Base-by-base conservation (phyloP, 2,888 invertebrate genomes). In the Cyrtodaria siliqua region DNA sequence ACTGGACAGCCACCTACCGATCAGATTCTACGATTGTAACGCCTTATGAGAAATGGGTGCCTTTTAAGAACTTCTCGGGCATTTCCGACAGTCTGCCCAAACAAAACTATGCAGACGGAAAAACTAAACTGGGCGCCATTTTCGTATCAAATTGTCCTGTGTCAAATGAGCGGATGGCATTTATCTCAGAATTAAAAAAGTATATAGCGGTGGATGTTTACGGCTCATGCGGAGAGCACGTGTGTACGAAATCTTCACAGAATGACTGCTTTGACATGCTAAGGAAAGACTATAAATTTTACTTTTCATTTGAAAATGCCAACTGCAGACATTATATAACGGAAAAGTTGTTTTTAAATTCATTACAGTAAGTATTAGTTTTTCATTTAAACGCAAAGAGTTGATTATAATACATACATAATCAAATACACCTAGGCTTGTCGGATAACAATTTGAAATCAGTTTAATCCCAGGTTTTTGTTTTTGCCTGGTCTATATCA, bases 81-180 rank as follows among this genome's bases (percentile, higher is more conserved):
- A 18, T 94, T 94, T 59, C 60, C 12, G 33, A 50, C 18, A 38
- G 47, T 16, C 63, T 47, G 29, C 61, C 63, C 9, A 56, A 33
- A 4, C 4, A 44, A 20, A 89, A 92, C 76, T 92, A 86, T 80
- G 90, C 91, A 2, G 96, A 96, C 0, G 97, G 97, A 91, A 98
- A 98, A 93, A 98, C 97, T 52, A 97, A 96, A 93, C 96, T 95
- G 96, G 93, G 98, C 4, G 98, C 98, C 64, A 98, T 98, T 98
- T 98, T 99, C 93, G 98, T 98, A 66, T 98, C 98, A 42, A 99
- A 99, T 93, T 99, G 99, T 92, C 97, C 96, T 82, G 97, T 98
- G 1, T 95, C 96, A 60, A 98, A 99, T 93, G 96, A 96, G 3
- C 95, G 98, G 12, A 94, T 97, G 79, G 96, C 96, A 84, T 98